Evolutionary conservation across 2,888 invertebrate species (phyloP).

Genomic region (Chaitophorus viminalis): DNA sequence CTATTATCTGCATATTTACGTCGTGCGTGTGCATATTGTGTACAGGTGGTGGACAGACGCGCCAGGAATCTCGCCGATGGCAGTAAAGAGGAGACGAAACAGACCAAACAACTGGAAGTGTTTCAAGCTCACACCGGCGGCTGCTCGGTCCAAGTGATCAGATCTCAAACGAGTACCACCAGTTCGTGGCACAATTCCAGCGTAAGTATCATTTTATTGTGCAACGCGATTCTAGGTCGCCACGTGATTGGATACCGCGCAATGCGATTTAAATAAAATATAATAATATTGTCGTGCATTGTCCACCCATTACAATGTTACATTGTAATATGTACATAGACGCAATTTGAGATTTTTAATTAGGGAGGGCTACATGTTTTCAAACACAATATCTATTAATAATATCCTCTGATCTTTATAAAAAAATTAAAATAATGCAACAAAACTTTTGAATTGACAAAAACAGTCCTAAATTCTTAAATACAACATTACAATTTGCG

Average conservation of each 20-base stretch:
- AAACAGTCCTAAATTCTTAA: no score
- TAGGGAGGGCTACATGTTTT: no score
- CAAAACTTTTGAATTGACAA: no score
- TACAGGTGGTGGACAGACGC: constrained; percentile 71
- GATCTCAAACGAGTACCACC: constrained; percentile 70
- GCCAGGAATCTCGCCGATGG: constrained; percentile 71
- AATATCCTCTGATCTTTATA: no score
- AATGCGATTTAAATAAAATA: no score
- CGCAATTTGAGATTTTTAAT: no score
- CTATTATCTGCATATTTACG: neutral
- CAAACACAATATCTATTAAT: no score
- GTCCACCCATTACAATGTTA: no score
- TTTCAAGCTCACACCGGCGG: constrained; percentile 77
- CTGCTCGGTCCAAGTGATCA: constrained; percentile 77
- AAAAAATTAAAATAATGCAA: no score
- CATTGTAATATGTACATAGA: no score
- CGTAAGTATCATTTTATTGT: constrained; percentile 48
- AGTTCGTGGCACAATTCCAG: constrained; percentile 64
- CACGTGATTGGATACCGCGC: neutral
- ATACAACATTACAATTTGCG: no score
- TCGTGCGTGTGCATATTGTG: neutral
- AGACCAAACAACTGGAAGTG: constrained; percentile 74
- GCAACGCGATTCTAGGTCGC: neutral
- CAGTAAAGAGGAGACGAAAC: constrained; percentile 68
- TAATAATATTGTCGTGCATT: no score